Conservation (phyloP, 2,888 invertebrate genomes). For the Nephrotoma appendiculata region DNA sequence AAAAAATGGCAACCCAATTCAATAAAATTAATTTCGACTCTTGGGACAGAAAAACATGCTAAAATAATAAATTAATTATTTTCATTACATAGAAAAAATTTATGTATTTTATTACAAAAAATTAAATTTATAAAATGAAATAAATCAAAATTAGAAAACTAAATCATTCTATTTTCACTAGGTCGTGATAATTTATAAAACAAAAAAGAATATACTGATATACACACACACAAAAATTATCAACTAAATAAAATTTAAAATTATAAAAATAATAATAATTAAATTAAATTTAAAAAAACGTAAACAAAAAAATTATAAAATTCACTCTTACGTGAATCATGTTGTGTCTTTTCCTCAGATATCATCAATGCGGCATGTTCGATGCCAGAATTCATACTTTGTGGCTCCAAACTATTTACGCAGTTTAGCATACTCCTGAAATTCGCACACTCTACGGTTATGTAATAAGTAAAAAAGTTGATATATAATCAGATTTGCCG, state of each 20-base stretch:
- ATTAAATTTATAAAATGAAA: background rate
- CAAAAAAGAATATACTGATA: background rate
- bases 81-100: background rate
- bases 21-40: background rate
- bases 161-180: background rate
- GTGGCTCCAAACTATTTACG: conserved; percentile 84
- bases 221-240: background rate
- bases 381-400: conserved; percentile 59
- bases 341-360: conserved; percentile 63
- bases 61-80: background rate
- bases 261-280: background rate
- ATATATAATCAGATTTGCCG: conserved; percentile 5
- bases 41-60: background rate
- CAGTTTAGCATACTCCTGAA: conserved; percentile 90
- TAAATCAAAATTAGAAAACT: background rate
- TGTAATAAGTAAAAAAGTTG: conserved; percentile 31
- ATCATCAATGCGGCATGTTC: conserved; percentile 65
- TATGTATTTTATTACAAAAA: background rate
- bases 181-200: background rate
- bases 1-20: background rate
- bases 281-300: conserved; percentile 4
- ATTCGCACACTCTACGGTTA: conserved; percentile 42
- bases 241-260: background rate
- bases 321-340: conserved; percentile 61
- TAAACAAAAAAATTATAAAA: background rate